A percentile compares a stretch with the other conserved stretches of the same genome.
Evolutionary conservation across 2,113 vertebrate species (phyloP).

Genomic region (Prietella phreatophila): DNA sequence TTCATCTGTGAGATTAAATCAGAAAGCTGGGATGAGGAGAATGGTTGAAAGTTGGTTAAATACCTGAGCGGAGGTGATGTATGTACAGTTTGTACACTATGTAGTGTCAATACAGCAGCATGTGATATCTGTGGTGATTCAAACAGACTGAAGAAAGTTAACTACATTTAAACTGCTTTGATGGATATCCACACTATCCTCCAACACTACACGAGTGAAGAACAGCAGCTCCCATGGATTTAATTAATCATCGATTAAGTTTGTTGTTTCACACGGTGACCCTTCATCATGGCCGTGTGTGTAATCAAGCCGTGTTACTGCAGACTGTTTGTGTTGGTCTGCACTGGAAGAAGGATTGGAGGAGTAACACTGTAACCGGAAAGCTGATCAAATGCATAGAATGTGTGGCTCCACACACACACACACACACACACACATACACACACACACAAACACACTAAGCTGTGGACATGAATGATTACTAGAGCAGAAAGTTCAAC

Average conservation of each 20-base stretch:
- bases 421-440: slow-evolving; percentile 24
- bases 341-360: slow-evolving; percentile 19
- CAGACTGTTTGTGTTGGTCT: slow-evolving; percentile 67
- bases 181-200: slow-evolving; percentile 3
- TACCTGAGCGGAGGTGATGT: too few relatives aligned
- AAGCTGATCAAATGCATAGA: slow-evolving; percentile 40
- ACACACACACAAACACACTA: slow-evolving; percentile 9
- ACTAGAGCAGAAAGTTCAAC: slow-evolving; percentile 12
- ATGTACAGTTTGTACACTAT: not conserved
- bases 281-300: slow-evolving; percentile 66
- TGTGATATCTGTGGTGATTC: not conserved
- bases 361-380: slow-evolving; percentile 44
- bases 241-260: slow-evolving; percentile 57
- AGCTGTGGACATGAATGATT: slow-evolving; percentile 33
- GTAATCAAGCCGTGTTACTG: slow-evolving; percentile 61
- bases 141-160: slow-evolving; percentile 10
- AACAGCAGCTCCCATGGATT: slow-evolving; percentile 8
- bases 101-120: not conserved
- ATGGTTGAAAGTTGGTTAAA: too few relatives aligned
- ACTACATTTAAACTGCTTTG: slow-evolving; percentile 13
- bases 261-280: slow-evolving; percentile 65
- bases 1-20: too few relatives aligned
- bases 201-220: not conserved
- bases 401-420: slow-evolving; percentile 7
- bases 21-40: too few relatives aligned